phyloP scores from a whole-genome alignment of 1,140 invertebrate species.

The Macrocentrus cingulum region DNA sequence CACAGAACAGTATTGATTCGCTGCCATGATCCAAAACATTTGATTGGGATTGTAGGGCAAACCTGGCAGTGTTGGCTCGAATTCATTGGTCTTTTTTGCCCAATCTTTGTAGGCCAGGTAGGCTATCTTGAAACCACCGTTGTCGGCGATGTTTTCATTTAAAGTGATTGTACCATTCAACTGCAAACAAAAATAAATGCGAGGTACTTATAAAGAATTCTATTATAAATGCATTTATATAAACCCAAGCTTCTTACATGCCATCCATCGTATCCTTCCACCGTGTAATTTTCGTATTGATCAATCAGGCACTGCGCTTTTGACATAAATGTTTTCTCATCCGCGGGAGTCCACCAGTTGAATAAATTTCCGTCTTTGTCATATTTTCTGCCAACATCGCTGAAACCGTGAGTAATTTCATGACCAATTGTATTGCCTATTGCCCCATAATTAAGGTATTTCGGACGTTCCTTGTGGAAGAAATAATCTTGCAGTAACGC shows the following conservation, averaged over 20 bases:
- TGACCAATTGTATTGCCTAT: conserved; percentile 75
- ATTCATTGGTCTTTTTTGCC: background rate
- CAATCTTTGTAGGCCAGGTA: conserved; percentile 23
- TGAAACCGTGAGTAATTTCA: conserved; percentile 78
- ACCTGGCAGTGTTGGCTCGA: conserved; percentile 37
- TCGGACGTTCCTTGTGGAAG: background rate
- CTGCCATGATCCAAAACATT: conserved; percentile 66
- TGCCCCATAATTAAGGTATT: conserved; percentile 71
- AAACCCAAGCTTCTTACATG: background rate
- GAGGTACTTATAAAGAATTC: no score
- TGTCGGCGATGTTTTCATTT: conserved; percentile 63
- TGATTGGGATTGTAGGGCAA: conserved; percentile 58
- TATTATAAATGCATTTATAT: background rate
- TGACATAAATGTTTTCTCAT: background rate
- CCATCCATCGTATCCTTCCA: background rate
- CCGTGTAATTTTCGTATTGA: conserved; percentile 2
- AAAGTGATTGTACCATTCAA: conserved; percentile 58
- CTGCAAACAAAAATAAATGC: background rate
- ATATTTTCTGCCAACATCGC: conserved; percentile 67
- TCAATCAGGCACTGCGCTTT: background rate
- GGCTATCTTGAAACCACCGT: conserved; percentile 59
- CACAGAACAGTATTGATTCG: conserved; percentile 60
- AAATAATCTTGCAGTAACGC: background rate
- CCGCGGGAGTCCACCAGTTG: background rate
- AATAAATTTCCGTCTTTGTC: conserved; percentile 66